Evolutionary conservation across 2,113 vertebrate species (phyloP).

Genomic region (Blennius ocellaris): DNA sequence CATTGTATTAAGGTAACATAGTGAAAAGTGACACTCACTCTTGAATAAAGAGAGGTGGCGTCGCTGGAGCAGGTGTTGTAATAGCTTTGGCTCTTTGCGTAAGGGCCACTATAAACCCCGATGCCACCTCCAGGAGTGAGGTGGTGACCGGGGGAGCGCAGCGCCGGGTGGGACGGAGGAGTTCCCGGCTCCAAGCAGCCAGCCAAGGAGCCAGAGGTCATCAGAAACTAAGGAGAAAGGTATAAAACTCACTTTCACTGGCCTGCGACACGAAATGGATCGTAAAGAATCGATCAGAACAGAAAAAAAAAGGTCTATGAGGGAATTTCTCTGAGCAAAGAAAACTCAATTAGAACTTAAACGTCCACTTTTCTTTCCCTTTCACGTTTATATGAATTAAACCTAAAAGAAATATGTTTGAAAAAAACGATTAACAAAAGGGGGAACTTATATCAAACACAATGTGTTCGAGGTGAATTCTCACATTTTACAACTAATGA

Average conservation of each 20-base stretch:
- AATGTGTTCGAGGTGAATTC: not conserved
- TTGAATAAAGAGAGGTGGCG: conserved; percentile 89
- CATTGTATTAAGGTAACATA: not conserved
- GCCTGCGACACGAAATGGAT: not conserved
- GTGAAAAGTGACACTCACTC: conserved; percentile 81
- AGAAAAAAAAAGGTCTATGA: not conserved
- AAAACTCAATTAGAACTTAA: not conserved
- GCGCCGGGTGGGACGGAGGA: conserved; percentile 86
- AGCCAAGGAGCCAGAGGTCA: conserved; percentile 89
- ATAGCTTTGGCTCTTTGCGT: conserved; percentile 89
- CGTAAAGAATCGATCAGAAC: not conserved
- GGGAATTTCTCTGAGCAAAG: not conserved
- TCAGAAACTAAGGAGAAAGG: conserved; percentile 87
- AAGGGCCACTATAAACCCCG: conserved; percentile 90
- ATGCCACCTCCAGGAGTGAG: conserved; percentile 87
- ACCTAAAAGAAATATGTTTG: not conserved
- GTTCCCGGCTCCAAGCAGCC: conserved; percentile 90
- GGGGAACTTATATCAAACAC: not conserved
- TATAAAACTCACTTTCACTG: not conserved
- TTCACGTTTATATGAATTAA: not conserved
- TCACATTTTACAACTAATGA: not conserved
- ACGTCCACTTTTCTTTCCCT: not conserved
- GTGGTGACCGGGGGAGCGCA: conserved; percentile 91
- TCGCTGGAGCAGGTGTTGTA: conserved; percentile 90
- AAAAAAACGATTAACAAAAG: not conserved